Evolutionary conservation across 2,888 invertebrate species (phyloP).

Genomic region (Pristionchus mayeri): DNA sequence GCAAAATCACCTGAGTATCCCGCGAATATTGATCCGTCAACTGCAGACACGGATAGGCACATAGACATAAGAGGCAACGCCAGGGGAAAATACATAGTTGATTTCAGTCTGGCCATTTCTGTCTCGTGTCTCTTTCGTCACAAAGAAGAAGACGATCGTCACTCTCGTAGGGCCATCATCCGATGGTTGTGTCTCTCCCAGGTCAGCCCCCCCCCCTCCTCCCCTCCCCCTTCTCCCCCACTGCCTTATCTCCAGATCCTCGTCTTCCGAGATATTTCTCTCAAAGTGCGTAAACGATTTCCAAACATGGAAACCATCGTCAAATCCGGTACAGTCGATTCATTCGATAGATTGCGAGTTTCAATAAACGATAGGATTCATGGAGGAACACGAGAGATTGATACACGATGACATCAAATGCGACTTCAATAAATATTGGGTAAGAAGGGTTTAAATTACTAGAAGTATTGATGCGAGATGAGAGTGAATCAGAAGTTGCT

Average conservation of each 20-base stretch:
- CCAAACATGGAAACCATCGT: constrained; percentile 47
- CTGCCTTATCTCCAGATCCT: constrained; percentile 24
- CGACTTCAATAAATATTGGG: constrained; percentile 45
- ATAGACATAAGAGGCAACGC: too few species aligned
- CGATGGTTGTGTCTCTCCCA: constrained; percentile 43
- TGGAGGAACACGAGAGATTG: constrained; percentile 45
- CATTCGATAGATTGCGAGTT: not conserved
- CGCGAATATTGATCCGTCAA: too few species aligned
- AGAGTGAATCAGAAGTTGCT: not conserved
- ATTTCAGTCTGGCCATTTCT: constrained; percentile 36
- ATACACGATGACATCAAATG: not conserved
- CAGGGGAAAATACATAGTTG: too few species aligned
- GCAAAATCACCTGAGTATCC: too few species aligned
- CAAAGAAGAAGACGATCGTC: constrained; percentile 21
- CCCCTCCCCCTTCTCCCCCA: not conserved
- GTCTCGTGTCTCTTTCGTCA: constrained; percentile 3
- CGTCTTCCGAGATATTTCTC: constrained; percentile 48
- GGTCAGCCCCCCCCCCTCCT: not conserved
- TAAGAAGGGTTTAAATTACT: not conserved
- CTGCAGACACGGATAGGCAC: too few species aligned
- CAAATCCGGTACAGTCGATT: constrained; percentile 23
- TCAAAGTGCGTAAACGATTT: constrained; percentile 46
- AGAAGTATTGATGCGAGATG: not conserved
- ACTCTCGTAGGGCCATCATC: constrained; percentile 10
- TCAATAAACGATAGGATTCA: not conserved